Evolutionary conservation across 2,113 vertebrate genomes (phyloP).

Genomic region (Pelobates fuscus): DNA sequence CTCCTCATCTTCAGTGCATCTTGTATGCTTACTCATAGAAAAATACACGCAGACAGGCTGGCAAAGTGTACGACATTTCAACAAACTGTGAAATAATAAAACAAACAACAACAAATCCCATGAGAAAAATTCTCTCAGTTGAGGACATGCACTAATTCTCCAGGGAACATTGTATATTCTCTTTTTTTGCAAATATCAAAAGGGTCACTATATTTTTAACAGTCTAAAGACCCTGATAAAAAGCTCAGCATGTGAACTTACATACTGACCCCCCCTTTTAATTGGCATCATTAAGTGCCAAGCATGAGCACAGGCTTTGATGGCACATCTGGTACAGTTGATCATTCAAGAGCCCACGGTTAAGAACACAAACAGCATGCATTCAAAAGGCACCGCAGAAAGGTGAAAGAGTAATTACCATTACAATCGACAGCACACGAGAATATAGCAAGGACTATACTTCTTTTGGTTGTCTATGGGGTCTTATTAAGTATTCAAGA

Average conservation of each 20-base stretch:
- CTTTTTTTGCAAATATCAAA: conserved; percentile 64
- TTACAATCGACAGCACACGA: conserved; percentile 48
- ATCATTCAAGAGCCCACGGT: conserved; percentile 41
- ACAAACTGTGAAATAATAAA: conserved; percentile 56
- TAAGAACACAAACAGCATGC: conserved; percentile 46
- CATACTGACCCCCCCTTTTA: conserved; percentile 54
- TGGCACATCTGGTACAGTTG: conserved; percentile 53
- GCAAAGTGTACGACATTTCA: conserved; percentile 55
- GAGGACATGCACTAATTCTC: conserved; percentile 56
- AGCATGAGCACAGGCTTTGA: conserved; percentile 32
- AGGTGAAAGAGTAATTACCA: conserved; percentile 48
- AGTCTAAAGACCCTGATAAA: conserved; percentile 47
- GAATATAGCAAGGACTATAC: conserved; percentile 36
- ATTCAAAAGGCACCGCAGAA: conserved; percentile 45
- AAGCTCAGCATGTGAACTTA: conserved; percentile 44
- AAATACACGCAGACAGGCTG: conserved; percentile 9
- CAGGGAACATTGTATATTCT: conserved; percentile 39
- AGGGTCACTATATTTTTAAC: conserved; percentile 56
- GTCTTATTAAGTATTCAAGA: conserved; percentile 10
- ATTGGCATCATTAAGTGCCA: conserved; percentile 48
- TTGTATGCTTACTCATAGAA: conserved; percentile 31
- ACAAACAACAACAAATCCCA: conserved; percentile 55
- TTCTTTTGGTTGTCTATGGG: conserved; percentile 12
- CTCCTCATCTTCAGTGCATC: conserved; percentile 10
- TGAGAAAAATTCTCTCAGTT: conserved; percentile 60